Evolutionary conservation across 1,140 invertebrate species (phyloP).

Genomic region (Lucilia cuprina): DNA sequence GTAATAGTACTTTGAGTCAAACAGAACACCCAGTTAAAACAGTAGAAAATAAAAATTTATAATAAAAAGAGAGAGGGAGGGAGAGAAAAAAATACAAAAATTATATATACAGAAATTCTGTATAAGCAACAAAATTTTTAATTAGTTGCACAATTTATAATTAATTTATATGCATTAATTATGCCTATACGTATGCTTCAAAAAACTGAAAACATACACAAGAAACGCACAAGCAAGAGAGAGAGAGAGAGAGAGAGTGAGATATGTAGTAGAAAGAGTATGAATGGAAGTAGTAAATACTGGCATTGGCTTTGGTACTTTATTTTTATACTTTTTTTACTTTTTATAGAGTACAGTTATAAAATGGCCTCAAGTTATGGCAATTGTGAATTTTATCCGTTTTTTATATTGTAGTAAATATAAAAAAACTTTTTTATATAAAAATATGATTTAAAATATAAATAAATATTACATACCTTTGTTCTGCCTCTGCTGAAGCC

Average conservation of each 20-base stretch:
- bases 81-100: neutral
- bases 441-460: too few species aligned
- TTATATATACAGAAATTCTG: neutral
- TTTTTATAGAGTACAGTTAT: too few species aligned
- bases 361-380: neutral
- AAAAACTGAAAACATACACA: neutral
- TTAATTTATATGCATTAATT: conserved; percentile 11
- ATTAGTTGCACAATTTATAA: conserved; percentile 14
- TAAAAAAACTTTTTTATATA: too few species aligned
- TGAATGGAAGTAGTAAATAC: neutral
- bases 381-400: neutral
- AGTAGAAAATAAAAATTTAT: neutral
- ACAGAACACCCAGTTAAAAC: neutral
- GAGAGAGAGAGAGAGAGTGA: neutral
- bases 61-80: neutral
- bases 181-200: neutral
- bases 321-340: too few species aligned
- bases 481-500: conserved; percentile 58
- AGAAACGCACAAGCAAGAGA: neutral
- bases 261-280: too few species aligned
- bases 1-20: too few species aligned
- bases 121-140: neutral
- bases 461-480: conserved; percentile 47
- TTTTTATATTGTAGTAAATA: neutral
- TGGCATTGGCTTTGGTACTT: neutral